Conservation (phyloP, 2,797 vertebrate species). For the Phalanger gymnotis region DNA sequence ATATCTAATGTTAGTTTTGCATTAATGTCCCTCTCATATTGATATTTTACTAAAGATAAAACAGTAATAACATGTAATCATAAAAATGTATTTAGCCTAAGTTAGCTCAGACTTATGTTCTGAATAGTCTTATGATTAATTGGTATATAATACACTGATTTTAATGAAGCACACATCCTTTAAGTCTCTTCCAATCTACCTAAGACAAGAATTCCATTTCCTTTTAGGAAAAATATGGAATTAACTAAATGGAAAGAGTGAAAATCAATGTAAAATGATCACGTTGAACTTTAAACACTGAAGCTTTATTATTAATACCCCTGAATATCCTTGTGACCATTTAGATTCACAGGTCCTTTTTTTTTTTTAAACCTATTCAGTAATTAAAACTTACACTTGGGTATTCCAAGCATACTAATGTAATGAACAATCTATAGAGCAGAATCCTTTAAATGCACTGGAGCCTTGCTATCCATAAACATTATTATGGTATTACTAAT, state of each 20-base stretch:
- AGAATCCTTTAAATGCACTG: background rate
- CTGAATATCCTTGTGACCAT: background rate
- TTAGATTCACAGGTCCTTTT: background rate
- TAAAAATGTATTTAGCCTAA: background rate
- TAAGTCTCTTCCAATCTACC: background rate
- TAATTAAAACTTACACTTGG: background rate
- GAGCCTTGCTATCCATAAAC: background rate
- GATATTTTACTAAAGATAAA: background rate
- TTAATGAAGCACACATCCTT: background rate
- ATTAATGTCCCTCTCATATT: background rate
- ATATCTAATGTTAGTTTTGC: background rate
- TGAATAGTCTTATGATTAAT: background rate
- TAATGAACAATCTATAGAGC: background rate
- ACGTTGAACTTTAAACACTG: background rate
- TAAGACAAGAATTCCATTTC: background rate
- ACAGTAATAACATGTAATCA: background rate
- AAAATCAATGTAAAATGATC: background rate
- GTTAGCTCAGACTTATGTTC: background rate
- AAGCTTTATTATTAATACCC: background rate
- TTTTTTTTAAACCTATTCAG: background rate
- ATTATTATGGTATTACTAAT: background rate
- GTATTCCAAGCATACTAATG: background rate
- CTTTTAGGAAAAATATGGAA: background rate
- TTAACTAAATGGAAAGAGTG: background rate
- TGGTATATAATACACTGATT: background rate